Conservation (phyloP, 35 echinoderm and acorn worm species). For the Amphiura filiformis region DNA sequence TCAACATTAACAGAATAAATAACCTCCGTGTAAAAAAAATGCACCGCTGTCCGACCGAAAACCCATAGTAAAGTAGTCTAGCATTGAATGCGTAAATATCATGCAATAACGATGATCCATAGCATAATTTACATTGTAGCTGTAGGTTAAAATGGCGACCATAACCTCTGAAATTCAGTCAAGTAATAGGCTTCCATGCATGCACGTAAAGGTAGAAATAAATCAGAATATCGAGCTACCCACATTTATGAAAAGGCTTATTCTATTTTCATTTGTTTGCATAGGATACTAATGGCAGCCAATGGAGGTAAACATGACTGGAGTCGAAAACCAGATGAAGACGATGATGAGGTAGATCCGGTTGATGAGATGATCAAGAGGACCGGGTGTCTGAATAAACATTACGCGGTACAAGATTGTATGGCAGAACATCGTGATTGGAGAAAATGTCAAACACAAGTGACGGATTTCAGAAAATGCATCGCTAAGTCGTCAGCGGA, state of each 20-base stretch:
- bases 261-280: not conserved
- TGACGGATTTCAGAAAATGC: conserved; percentile 53
- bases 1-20: too few species aligned
- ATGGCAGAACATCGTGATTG: conserved; percentile 71
- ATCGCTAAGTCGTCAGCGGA: not conserved
- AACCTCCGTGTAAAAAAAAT: too few species aligned
- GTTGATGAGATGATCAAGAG: conserved; percentile 22
- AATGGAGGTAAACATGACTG: not conserved
- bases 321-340: not conserved
- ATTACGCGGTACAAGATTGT: conserved; percentile 43
- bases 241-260: not conserved
- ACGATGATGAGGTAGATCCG: conserved; percentile 4
- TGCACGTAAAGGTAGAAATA: too few species aligned
- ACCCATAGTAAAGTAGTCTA: too few species aligned
- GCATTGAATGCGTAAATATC: too few species aligned
- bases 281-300: not conserved
- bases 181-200: too few species aligned
- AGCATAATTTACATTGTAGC: too few species aligned
- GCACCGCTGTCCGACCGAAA: too few species aligned
- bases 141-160: too few species aligned
- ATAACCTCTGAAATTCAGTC: too few species aligned
- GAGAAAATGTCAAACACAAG: conserved; percentile 69
- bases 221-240: too few species aligned
- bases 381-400: conserved; percentile 10
- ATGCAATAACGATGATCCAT: too few species aligned